These are phyloP conservation scores for Chauna torquata DNA, from an alignment of 2,113 vertebrate species.

Conservation along the genomic window DNA sequence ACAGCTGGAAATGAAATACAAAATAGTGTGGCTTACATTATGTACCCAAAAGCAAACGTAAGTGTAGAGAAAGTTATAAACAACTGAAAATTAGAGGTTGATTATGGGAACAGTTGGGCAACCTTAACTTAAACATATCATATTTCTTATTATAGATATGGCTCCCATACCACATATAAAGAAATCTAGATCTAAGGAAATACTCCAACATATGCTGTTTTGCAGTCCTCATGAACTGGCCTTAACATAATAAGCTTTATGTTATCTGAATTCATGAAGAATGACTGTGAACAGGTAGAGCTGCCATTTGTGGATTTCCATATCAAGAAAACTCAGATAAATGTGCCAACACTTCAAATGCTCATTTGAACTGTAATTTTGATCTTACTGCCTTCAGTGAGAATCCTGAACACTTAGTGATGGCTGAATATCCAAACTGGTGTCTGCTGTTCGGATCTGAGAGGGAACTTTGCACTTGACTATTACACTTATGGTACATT, in stretches of 20 bases:
- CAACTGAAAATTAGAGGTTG: not conserved
- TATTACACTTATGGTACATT: conserved; percentile 42
- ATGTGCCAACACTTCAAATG: not conserved
- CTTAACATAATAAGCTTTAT: not conserved
- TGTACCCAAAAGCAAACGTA: not conserved
- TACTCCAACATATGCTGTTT: not conserved
- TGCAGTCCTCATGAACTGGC: not conserved
- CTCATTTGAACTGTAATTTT: not conserved
- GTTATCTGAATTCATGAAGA: not conserved
- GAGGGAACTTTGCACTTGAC: not conserved
- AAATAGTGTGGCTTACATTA: not conserved
- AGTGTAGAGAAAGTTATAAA: not conserved
- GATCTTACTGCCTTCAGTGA: not conserved
- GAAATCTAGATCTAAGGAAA: not conserved
- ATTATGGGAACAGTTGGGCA: not conserved
- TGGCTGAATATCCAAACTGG: not conserved
- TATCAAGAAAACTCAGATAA: not conserved
- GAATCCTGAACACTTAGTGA: not conserved
- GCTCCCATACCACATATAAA: not conserved
- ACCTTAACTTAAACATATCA: not conserved
- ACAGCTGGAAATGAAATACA: not conserved
- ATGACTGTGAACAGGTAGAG: not conserved
- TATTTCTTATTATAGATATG: not conserved
- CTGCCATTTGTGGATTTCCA: not conserved
- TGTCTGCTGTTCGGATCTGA: not conserved